Base-by-base conservation (phyloP, 2,797 vertebrate species). In the Diceros bicornis region DNA sequence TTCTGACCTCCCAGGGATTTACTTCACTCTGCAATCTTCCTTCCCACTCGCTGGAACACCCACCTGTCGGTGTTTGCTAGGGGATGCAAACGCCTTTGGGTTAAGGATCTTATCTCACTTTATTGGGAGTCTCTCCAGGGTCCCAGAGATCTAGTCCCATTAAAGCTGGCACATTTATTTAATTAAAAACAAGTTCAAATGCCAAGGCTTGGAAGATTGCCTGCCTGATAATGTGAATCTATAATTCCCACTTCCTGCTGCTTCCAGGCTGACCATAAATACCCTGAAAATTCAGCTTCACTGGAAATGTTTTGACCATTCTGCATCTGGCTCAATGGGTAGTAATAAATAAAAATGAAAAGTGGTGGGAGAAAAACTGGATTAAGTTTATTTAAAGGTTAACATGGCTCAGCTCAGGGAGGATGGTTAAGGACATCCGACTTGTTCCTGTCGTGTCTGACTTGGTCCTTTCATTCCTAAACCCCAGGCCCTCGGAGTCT, bases 261-360 rank as follows among this genome's bases (percentile, higher is more conserved):
- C 89, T 97, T 95, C 87, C 77, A 77, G 21, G 55, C 50, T 77
- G 89, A 87, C 86, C 95, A 72, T 91, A 94, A 97, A 96, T 89
- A 92, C 64, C 44, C 55, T 87, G 52, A 90, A 91, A 92, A 91
- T 83, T 93, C 68, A 89, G 91, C 37, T 47, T 96, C 69, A 0
- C 50, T 94, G 41, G 82, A 66, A 96, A 88, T 96, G 90, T 97
- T 96, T 97, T 94, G 97, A 95, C 85, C 89, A n/a, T 92, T 97
- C 27, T 91, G 74, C 78, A 91, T 96, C 81, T 94, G 89, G 82
- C 90, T 68, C 93, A 74, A 93, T 14, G 62, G 57, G 68, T 71
- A 93, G 37, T 84, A 88, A 97, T 86, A 97, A 97, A 96, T 97
- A 96, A 96, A 96, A 94, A 81, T 96, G 94, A 97, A 97, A 94